Evolutionary conservation across 2,797 vertebrate species (phyloP), one percentile per base, ranked within the genome.

Genomic region (Taeniopygia guttata): DNA sequence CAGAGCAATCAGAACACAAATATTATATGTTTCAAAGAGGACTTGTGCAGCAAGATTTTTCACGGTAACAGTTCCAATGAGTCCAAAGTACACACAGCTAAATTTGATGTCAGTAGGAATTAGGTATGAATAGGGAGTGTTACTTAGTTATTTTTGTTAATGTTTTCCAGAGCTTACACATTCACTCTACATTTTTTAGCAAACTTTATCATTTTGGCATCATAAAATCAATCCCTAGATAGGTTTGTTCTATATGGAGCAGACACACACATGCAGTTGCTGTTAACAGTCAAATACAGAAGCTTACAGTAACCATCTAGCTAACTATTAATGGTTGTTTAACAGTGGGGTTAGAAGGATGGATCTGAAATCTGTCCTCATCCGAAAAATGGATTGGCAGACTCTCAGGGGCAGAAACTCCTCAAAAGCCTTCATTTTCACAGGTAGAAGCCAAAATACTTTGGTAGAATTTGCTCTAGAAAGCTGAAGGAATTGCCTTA

Each of bases 111-210:
- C 69, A 78, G 83, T 94, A 76, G 76, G 93, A 96, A 96, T 93
- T 91, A 91, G 77, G 94, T 84, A 96, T 90, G 94, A 96, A 94
- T 82, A 89, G 94, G 93, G 94, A 94, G 87, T 93, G 89, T 88
- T 85, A 93, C 93, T 94, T 67, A 84, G 92, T 73, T 94, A 87
- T 96, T 95, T 95, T 96, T 96, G 94, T 96, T 97, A 96, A 97
- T 96, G 94, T 97, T 96, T 96, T 96, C 94, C 94, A 97, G 96
- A 96, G 85, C 67, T 96, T 87, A 92, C 79, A 93, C 84, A 95
- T 95, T 96, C 69, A 59, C 63, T 85, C 87, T 67, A 90, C 92
- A 93, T 94, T 93, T 96, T 96, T 96, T 84, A 92, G 77, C 80
- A 88, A 93, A 90, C 91, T 96, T 96, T 81, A 96, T 96, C 95